These are phyloP conservation scores for Caenorhabditis wallacei DNA, from an alignment of 2,888 invertebrate genomes.

Conservation along the genomic window DNA sequence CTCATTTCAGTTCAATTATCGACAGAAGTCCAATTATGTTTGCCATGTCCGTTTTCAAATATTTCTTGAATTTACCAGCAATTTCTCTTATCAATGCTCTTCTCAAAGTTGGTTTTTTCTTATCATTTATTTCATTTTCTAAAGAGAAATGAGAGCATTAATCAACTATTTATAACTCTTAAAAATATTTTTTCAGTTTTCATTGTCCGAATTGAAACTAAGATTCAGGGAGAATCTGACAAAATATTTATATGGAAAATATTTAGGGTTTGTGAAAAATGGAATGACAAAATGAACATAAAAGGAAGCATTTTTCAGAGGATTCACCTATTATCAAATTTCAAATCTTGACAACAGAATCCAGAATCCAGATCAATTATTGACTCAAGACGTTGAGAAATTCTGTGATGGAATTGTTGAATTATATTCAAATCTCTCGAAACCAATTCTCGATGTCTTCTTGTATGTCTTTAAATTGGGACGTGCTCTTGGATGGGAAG, in stretches of 20 bases:
- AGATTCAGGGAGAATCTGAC: constrained; percentile 93
- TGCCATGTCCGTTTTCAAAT: constrained; percentile 88
- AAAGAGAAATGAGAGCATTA: constrained; percentile 27
- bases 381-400: constrained; percentile 97
- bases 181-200: constrained; percentile 87
- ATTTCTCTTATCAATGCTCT: constrained; percentile 95
- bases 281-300: not conserved
- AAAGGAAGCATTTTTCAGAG: constrained; percentile 65
- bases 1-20: constrained; percentile 92
- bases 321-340: constrained; percentile 90
- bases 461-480: constrained; percentile 94
- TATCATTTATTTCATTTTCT: constrained; percentile 21
- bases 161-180: not conserved
- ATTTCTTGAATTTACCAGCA: constrained; percentile 92
- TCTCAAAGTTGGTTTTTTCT: constrained; percentile 87
- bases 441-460: constrained; percentile 94
- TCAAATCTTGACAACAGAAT: constrained; percentile 95
- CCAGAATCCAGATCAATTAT: constrained; percentile 96
- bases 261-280: constrained; percentile 89
- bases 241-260: constrained; percentile 91
- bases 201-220: constrained; percentile 94
- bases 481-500: constrained; percentile 90
- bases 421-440: constrained; percentile 96
- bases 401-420: constrained; percentile 97
- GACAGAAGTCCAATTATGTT: constrained; percentile 91